Base-by-base conservation (phyloP, 2,797 vertebrate species). In the Pelobates cultripes region DNA sequence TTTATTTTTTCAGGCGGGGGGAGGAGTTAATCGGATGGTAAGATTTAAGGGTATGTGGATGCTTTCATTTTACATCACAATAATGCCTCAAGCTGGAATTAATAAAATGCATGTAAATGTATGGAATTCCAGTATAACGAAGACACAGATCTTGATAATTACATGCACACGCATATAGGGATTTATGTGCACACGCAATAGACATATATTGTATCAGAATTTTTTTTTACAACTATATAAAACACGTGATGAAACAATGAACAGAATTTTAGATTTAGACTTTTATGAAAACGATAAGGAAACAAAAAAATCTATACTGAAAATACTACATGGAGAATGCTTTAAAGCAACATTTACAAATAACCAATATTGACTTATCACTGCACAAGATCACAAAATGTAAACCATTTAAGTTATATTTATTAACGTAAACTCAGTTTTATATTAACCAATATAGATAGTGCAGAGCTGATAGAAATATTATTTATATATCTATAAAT, bases 11-110 rank as follows among this genome's bases (percentile, higher is more conserved):
- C 10, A 3, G 10, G 5, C 5, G 47, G 5, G 5, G 10, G 47
- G 47, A 10, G 47, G 5, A 10, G 47, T 41, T 12, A 43, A 75
- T 45, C 66, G 9, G 7, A 70, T 9, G 42, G 53, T 44, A 68
- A 67, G 70, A 69, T 74, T 80, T 80, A 81, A 63, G 73, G n/a
- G n/a, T 43, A 70, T 51, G 72, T 14, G 14, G 42, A 2, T 45
- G 40, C 40, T 60, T 70, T 43, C 70, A 79, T 40, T 47, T 64
- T 40, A 73, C 40, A 17, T 67, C 17, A 75, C 15, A 47, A 42
- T 13, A 41, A 17, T 44, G 43, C 10, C 14, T 70, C 13, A 15
- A 28, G 15, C 44, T 71, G 3, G 7, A 28, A 53, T 40, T 13
- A 71, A 61, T 51, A 51, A 51, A 57, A 57, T 12, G 47, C 47